Conservation (phyloP, 2,113 vertebrate species). For the Podocnemis expansa region DNA sequence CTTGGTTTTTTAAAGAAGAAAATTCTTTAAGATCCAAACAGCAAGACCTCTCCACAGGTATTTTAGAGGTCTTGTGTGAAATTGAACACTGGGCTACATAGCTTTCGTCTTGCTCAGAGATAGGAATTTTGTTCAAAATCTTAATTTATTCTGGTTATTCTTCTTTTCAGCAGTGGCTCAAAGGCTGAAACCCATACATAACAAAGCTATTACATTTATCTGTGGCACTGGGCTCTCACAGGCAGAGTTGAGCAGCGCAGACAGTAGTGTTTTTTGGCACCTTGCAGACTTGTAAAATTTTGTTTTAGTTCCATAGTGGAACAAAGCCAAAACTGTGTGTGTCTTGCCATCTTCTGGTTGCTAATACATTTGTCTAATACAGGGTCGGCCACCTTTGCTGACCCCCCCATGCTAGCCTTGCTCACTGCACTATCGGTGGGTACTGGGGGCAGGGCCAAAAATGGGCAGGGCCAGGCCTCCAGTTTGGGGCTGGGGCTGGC, state of each 20-base stretch:
- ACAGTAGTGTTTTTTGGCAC: neutral
- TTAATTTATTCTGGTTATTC: neutral
- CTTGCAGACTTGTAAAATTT: fast-evolving
- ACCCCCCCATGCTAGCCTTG: too few species aligned
- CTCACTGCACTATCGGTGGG: too few species aligned
- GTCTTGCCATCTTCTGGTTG: neutral
- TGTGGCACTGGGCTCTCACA: neutral
- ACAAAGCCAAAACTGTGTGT: fast-evolving
- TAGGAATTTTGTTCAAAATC: neutral
- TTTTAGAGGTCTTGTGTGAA: constrained; percentile 28
- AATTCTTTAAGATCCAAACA: neutral
- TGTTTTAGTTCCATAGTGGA: neutral
- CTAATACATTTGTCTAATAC: too few species aligned
- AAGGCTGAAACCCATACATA: neutral
- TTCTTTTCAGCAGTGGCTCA: neutral
- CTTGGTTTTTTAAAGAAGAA: neutral
- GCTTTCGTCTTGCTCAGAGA: constrained; percentile 1
- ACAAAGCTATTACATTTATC: neutral
- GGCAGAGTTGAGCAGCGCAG: neutral
- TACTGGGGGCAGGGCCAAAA: too few species aligned
- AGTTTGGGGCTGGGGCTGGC: too few species aligned
- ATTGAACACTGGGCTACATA: neutral
- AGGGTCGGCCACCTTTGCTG: too few species aligned
- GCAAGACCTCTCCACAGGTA: constrained; percentile 23
- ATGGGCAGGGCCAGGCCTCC: too few species aligned